Percentiles rank a stretch among this genome's conserved stretches.
phyloP scores from a whole-genome alignment of 2,113 vertebrate genomes.

The Aepyceros melampus region DNA sequence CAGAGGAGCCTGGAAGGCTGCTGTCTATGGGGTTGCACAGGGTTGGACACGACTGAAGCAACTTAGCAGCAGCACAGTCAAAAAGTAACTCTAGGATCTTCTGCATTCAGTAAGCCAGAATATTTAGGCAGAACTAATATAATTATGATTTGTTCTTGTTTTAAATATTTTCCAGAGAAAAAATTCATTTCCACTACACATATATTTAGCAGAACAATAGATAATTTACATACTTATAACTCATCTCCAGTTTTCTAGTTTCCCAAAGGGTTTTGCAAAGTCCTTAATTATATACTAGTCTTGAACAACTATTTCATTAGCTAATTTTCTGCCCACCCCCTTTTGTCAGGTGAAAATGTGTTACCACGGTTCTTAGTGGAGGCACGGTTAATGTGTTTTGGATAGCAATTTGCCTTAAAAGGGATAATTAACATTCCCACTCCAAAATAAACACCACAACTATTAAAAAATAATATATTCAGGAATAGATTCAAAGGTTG shows the following conservation, averaged over 20 bases:
- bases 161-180: slow-evolving; percentile 47
- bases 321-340: slow-evolving; percentile 56
- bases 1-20: accelerated
- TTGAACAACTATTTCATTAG: slow-evolving; percentile 65
- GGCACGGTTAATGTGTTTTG: slow-evolving; percentile 37
- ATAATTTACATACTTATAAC: not conserved
- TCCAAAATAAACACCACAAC: slow-evolving; percentile 28
- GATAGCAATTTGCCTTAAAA: slow-evolving; percentile 28
- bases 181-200: slow-evolving; percentile 37
- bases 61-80: not conserved
- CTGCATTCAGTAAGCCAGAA: not conserved
- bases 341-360: slow-evolving; percentile 66
- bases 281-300: slow-evolving; percentile 69
- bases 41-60: accelerated
- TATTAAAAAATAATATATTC: slow-evolving; percentile 24
- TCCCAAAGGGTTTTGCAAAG: slow-evolving; percentile 47
- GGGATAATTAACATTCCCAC: not conserved
- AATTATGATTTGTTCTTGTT: slow-evolving; percentile 29
- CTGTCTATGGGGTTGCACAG: not conserved
- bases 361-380: slow-evolving; percentile 41
- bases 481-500: slow-evolving; percentile 9
- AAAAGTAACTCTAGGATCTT: not conserved
- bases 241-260: slow-evolving; percentile 34
- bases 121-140: not conserved
- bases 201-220: slow-evolving; percentile 7